phyloP scores from a whole-genome alignment of 1,140 invertebrate genomes.

The Aphidius gifuensis region DNA sequence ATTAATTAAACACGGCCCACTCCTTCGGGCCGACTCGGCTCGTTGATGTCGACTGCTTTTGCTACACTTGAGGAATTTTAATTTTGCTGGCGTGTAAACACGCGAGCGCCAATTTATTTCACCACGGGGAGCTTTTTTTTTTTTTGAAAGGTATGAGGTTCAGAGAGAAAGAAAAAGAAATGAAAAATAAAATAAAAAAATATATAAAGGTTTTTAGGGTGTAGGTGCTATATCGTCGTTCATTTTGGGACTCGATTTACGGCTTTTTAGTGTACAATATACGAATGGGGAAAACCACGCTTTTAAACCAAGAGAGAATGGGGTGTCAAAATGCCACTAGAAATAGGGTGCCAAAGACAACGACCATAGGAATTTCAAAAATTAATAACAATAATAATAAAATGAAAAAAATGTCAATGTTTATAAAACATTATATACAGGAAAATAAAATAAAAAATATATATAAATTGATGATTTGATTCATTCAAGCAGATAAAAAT shows the following conservation, averaged over 20 bases:
- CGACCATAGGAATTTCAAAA: too few species aligned
- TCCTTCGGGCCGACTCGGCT: constrained; percentile 13
- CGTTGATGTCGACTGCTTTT: constrained; percentile 22
- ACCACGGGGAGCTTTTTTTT: constrained; percentile 16
- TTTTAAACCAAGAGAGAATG: background rate
- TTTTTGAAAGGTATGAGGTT: background rate
- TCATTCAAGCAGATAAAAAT: too few species aligned
- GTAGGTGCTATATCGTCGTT: constrained; percentile 11
- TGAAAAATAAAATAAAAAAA: background rate
- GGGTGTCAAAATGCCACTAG: constrained; percentile 3
- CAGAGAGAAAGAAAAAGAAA: too few species aligned
- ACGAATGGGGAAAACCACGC: constrained; percentile 1
- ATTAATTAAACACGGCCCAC: constrained; percentile 27
- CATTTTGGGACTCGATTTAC: constrained; percentile 19
- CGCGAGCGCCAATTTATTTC: constrained; percentile 26
- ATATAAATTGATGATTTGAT: too few species aligned
- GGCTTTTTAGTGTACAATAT: background rate
- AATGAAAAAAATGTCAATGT: too few species aligned
- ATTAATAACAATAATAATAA: too few species aligned
- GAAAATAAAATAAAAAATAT: too few species aligned
- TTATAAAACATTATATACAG: too few species aligned
- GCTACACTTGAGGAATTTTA: constrained; percentile 28
- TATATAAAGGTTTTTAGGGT: constrained; percentile 1
- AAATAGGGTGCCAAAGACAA: background rate
- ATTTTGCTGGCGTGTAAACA: constrained; percentile 27